These are phyloP conservation scores for Axis porcinus DNA, from an alignment of 2,113 vertebrate genomes.

Conservation along the genomic window DNA sequence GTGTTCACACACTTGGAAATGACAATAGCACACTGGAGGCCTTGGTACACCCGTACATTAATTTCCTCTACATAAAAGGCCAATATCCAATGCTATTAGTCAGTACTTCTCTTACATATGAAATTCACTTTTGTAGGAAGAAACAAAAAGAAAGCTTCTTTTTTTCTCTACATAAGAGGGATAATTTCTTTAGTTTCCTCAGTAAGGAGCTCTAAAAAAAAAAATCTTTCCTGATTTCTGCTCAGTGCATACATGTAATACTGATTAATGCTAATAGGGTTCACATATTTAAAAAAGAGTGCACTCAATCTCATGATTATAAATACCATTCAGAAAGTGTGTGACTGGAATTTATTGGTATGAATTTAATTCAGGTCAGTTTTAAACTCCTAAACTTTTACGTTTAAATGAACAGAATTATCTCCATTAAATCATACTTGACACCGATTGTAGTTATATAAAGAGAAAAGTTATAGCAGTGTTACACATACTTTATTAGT, in stretches of 20 bases:
- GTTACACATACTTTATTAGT: neutral
- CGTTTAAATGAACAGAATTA: conserved; percentile 18
- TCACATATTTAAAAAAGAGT: neutral
- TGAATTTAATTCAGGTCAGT: neutral
- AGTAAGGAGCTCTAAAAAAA: neutral
- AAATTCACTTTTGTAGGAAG: conserved; percentile 1
- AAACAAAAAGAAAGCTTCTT: neutral
- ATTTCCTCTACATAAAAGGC: neutral
- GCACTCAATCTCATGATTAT: neutral
- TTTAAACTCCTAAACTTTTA: conserved; percentile 18
- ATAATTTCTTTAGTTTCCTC: conserved; percentile 24
- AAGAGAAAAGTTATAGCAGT: conserved; percentile 9
- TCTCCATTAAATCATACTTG: neutral
- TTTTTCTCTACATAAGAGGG: neutral
- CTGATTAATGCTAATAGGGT: conserved; percentile 56
- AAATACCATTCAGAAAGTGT: conserved; percentile 32
- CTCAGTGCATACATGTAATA: neutral
- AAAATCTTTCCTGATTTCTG: conserved; percentile 50
- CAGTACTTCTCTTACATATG: neutral
- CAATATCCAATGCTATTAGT: neutral
- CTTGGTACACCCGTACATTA: neutral
- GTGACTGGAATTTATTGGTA: conserved; percentile 18
- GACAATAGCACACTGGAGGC: neutral
- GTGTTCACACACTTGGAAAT: conserved; percentile 31
- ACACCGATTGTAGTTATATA: neutral